Conservation (phyloP, 2,888 invertebrate species). For the Lithophane leautieri region DNA sequence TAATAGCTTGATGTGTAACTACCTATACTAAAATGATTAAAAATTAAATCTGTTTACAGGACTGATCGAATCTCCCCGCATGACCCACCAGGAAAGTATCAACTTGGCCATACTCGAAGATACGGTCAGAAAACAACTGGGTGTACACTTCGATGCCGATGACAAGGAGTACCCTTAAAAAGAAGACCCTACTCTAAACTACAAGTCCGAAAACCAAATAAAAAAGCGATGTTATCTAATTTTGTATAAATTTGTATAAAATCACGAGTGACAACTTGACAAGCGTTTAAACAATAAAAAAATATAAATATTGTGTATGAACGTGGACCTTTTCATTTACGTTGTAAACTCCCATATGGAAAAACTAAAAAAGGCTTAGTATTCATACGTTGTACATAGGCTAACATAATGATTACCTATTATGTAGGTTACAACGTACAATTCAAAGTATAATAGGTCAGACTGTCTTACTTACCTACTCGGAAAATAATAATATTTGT, state of each 20-base stretch:
- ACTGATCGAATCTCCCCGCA: constrained; percentile 91
- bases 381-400: constrained; percentile 3
- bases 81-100: constrained; percentile 92
- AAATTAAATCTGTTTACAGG: constrained; percentile 81
- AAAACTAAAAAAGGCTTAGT: neutral
- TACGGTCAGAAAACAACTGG: constrained; percentile 92
- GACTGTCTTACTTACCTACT: constrained; percentile 15
- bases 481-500: constrained; percentile 13
- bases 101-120: constrained; percentile 93
- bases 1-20: too few species aligned
- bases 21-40: neutral
- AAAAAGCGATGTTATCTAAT: neutral
- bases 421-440: constrained; percentile 30
- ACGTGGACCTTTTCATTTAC: neutral
- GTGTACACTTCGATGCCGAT: constrained; percentile 91
- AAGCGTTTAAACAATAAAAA: neutral
- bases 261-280: neutral
- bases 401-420: neutral
- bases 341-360: neutral
- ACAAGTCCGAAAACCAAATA: neutral
- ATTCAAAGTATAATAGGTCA: constrained; percentile 41
- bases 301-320: neutral
- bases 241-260: neutral
- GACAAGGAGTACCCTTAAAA: constrained; percentile 73
- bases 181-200: neutral